A percentile compares a stretch with the other conserved stretches of the same genome.
Evolutionary conservation across 1,140 invertebrate species (phyloP).

Genomic region (Cyrtorhinus lividipennis): DNA sequence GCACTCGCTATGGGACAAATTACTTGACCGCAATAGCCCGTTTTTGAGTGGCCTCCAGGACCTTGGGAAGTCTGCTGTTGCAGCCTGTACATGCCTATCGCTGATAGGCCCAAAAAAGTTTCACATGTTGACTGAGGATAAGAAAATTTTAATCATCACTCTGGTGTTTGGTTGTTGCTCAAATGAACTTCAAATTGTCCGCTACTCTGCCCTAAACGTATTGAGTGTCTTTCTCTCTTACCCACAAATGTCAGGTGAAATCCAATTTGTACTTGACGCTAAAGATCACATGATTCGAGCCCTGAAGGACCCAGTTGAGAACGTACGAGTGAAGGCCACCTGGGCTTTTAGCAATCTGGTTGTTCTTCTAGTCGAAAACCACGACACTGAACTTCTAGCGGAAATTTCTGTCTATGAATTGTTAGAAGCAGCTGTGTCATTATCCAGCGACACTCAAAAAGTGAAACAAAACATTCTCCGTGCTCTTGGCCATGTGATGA

Average conservation of each 20-base stretch:
- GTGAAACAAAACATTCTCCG: slow-evolving; percentile 18
- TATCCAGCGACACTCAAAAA: slow-evolving; percentile 14
- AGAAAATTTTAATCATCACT: slow-evolving; percentile 18
- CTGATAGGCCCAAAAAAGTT: not conserved
- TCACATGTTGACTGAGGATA: slow-evolving; percentile 11
- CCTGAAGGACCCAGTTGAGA: not conserved
- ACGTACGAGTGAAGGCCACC: slow-evolving; percentile 16
- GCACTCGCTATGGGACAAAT: not conserved
- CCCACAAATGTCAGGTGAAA: slow-evolving; percentile 13
- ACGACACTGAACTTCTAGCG: not conserved
- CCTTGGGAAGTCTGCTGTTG: not conserved
- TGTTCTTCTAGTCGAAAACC: not conserved
- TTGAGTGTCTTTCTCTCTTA: slow-evolving; percentile 18
- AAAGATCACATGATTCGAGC: slow-evolving; percentile 12
- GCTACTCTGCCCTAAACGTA: slow-evolving; percentile 16
- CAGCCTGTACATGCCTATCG: not conserved
- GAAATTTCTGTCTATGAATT: slow-evolving; percentile 11
- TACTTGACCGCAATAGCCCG: not conserved
- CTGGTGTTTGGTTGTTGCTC: slow-evolving; percentile 18
- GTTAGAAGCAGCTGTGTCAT: slow-evolving; percentile 10
- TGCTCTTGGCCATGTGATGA: slow-evolving; percentile 12
- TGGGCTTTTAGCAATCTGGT: slow-evolving; percentile 21
- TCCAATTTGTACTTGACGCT: slow-evolving; percentile 18
- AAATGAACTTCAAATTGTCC: slow-evolving; percentile 14
- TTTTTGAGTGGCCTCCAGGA: not conserved